Evolutionary conservation across 2,888 invertebrate species (phyloP), one percentile per base, ranked within the genome.

Genomic region (Asteroscopus sphinx): DNA sequence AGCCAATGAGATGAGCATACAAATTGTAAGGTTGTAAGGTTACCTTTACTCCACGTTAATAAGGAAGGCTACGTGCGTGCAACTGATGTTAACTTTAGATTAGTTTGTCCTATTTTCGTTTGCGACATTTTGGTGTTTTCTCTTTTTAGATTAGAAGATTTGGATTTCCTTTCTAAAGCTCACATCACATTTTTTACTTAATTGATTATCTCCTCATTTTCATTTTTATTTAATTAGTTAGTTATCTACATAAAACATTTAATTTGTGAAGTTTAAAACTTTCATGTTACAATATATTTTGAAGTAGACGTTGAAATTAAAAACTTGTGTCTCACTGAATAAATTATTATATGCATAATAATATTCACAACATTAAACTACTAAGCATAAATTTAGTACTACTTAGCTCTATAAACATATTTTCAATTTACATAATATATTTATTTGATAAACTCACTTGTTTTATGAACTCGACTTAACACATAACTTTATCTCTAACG

Each of bases 1-100:
- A 76, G 67, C 46, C 60, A 76, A 80, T 76, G 71, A 76, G 80
- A 69, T 73, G 65, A 64, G 76, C 76, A 81, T 63, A 82, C 79
- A 73, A 72, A 72, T 73, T 61, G 55, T 71, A 55, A 69, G 69
- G 75, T 70, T 68, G 64, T 68, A 74, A 67, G 68, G 71, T 67
- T 76, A 69, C 67, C 54, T 72, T 52, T 65, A 56, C 64, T 61
- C 52, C 36, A 57, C 56, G 66, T 64, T 74, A 73, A 64, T 75
- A 70, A 72, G 66, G 54, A 55, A 59, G 65, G 41, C 60, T 66
- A 30, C 44, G 67, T 67, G 68, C 73, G 65, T 67, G 66, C 63
- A 52, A 57, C 40, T 56, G 77, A 76, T 76, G 32, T 44, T 47
- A 51, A 68, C 59, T 65, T 46, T 32, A 63, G 76, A 76, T 77